Percentiles rank a stretch among this genome's conserved stretches.
Conservation (phyloP, 2,113 vertebrate species). For the Caranx ignobilis region DNA sequence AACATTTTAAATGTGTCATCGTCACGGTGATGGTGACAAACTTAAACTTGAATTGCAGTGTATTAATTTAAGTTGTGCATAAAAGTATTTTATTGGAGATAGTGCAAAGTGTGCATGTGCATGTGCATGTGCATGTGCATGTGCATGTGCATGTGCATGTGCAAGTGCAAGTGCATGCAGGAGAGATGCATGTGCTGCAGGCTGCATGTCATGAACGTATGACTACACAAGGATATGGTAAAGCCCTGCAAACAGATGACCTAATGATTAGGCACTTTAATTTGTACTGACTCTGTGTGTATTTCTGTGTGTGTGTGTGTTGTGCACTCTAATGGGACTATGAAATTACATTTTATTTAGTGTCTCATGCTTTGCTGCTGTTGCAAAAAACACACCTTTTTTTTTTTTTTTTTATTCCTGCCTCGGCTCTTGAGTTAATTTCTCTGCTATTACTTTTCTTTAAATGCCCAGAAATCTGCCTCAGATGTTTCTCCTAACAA, state of each 20-base stretch:
- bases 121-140: background rate
- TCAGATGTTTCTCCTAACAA: constrained; percentile 84
- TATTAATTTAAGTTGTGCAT: background rate
- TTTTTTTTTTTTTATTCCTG: constrained; percentile 79
- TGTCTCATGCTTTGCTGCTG: constrained; percentile 23
- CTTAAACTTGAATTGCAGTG: background rate
- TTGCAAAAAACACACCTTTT: constrained; percentile 73
- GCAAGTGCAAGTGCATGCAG: background rate
- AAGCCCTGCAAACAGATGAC: constrained; percentile 43
- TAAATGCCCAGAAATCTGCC: constrained; percentile 89
- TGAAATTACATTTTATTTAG: constrained; percentile 34
- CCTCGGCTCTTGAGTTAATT: constrained; percentile 81
- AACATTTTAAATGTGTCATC: background rate
- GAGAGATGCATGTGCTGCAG: constrained; percentile 3
- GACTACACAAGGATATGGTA: constrained; percentile 44
- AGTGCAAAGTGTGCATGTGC: background rate
- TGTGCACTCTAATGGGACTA: constrained; percentile 5
- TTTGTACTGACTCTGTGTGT: constrained; percentile 13
- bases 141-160: constrained; percentile 3
- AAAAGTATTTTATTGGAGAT: background rate
- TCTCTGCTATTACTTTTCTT: constrained; percentile 87
- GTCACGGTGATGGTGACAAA: background rate
- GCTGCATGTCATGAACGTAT: constrained; percentile 21
- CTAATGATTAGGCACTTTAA: constrained; percentile 41
- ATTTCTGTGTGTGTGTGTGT: background rate